A percentile compares a stretch with the other conserved stretches of the same genome.
phyloP scores from a whole-genome alignment of 2,113 vertebrate genomes.

The Oncorhynchus tshawytscha region DNA sequence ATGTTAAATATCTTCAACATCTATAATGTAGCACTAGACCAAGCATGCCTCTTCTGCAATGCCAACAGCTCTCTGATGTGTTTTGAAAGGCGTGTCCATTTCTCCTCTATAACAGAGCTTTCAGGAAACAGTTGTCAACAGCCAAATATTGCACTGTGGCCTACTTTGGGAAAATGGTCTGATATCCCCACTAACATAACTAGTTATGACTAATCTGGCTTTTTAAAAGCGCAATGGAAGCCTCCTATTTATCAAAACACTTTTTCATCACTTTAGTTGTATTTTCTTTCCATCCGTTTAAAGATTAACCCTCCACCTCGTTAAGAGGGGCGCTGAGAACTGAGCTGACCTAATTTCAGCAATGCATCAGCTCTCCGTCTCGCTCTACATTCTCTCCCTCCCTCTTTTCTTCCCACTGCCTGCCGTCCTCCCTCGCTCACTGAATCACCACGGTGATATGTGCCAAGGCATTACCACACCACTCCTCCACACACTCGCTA shows the following conservation, averaged over 20 bases:
- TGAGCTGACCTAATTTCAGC: conserved; percentile 73
- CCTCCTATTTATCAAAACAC: conserved; percentile 18
- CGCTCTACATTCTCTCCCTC: conserved; percentile 31
- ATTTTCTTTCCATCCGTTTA: conserved; percentile 13
- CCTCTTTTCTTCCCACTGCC: conserved; percentile 40
- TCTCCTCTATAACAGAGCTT: conserved; percentile 1
- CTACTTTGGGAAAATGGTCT: conserved; percentile 27
- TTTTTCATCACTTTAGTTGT: conserved; percentile 35
- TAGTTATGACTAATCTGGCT: conserved; percentile 8
- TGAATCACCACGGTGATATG: conserved; percentile 71
- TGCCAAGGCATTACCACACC: conserved; percentile 63
- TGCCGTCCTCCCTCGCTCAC: conserved; percentile 52
- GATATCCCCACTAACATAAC: conserved; percentile 23
- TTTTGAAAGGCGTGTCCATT: background rate
- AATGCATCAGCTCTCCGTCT: conserved; percentile 35
- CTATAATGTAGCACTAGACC: too few species aligned
- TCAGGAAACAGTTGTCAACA: conserved; percentile 3
- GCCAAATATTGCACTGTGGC: background rate
- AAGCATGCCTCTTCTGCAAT: background rate
- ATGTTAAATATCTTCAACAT: background rate
- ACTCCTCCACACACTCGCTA: conserved; percentile 57
- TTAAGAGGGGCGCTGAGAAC: conserved; percentile 59
- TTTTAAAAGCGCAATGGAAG: conserved; percentile 23
- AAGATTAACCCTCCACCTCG: conserved; percentile 58
- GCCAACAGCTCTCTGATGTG: background rate